Evolutionary conservation across 2,113 vertebrate species (phyloP).

Genomic region (Ictidomys tridecemlineatus): DNA sequence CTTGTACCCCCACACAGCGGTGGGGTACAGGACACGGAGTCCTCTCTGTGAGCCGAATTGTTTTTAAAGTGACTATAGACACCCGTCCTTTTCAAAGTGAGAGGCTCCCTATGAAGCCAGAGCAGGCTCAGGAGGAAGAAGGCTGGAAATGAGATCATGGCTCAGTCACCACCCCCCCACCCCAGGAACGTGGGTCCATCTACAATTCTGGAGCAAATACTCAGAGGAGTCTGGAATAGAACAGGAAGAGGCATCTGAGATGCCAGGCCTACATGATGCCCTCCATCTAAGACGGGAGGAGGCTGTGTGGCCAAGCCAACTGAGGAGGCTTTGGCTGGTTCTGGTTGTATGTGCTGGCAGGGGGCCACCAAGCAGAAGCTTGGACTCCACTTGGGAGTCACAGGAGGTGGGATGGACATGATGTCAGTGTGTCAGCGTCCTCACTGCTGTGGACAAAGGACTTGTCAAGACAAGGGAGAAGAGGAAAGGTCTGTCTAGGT

Average conservation of each 20-base stretch:
- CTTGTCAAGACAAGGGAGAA: too few species aligned
- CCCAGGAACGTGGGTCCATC: conserved; percentile 27
- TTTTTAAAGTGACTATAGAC: conserved; percentile 75
- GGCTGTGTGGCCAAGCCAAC: too few species aligned
- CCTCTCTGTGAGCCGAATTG: conserved; percentile 70
- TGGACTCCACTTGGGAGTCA: too few species aligned
- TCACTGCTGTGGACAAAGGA: too few species aligned
- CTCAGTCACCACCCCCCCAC: not conserved
- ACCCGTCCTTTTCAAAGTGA: conserved; percentile 73
- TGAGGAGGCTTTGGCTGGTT: too few species aligned
- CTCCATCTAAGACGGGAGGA: not conserved
- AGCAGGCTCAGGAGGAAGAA: not conserved
- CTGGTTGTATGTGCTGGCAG: too few species aligned
- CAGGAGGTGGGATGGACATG: too few species aligned
- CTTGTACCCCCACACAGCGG: conserved; percentile 85
- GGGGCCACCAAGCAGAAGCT: too few species aligned
- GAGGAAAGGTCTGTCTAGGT: too few species aligned
- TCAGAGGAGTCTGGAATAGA: not conserved
- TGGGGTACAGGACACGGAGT: conserved; percentile 60
- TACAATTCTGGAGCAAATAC: not conserved
- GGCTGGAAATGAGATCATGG: not conserved
- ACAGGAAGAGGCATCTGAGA: too few species aligned
- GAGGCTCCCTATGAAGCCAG: conserved; percentile 63
- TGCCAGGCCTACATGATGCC: too few species aligned
- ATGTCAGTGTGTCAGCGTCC: too few species aligned